phyloP scores from a whole-genome alignment of 35 echinoderm and acorn worm species.

The Heliocidaris erythrogramma region DNA sequence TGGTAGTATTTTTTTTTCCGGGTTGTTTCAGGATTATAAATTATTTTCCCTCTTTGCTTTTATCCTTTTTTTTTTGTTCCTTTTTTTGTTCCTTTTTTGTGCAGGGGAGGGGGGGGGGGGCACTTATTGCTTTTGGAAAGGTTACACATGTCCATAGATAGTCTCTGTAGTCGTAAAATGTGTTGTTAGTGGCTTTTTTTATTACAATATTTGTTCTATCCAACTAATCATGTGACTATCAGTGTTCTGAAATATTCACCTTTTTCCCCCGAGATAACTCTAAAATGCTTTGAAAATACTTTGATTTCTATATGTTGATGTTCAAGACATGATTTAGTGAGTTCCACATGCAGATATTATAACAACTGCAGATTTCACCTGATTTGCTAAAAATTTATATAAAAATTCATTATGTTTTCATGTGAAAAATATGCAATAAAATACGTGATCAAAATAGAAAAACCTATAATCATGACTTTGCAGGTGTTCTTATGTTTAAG shows the following conservation, averaged over 20 bases:
- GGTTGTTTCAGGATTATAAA: neutral
- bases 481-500: neutral
- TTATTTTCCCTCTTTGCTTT: neutral
- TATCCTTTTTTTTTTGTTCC: neutral
- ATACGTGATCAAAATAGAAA: neutral
- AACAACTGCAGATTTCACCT: neutral
- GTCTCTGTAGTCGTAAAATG: no score
- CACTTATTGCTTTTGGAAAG: no score
- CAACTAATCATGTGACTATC: neutral
- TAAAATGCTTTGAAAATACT: neutral
- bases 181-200: neutral
- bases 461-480: neutral
- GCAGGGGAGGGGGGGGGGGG: neutral
- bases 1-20: neutral
- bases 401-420: neutral
- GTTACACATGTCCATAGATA: no score
- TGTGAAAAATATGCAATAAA: conserved; percentile 13
- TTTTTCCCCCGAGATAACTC: neutral
- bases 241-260: neutral
- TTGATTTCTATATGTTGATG: neutral
- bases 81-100: neutral
- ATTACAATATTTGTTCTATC: neutral
- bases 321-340: neutral
- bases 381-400: neutral
- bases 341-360: neutral